phyloP scores from a whole-genome alignment of 2,797 vertebrate species.

The Rhynchotus rufescens region DNA sequence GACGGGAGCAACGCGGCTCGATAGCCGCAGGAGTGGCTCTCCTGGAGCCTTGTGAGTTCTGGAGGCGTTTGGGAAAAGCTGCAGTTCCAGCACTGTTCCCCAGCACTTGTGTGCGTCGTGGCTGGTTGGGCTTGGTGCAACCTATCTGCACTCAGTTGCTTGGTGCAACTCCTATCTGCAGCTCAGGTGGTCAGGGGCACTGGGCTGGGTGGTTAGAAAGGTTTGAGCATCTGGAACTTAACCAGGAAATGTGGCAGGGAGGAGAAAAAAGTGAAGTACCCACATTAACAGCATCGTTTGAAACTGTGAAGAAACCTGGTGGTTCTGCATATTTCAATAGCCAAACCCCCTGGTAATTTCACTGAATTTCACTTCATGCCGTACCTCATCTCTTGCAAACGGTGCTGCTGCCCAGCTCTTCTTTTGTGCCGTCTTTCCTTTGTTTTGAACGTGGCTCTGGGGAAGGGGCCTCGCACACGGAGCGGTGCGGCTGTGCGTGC shows the following conservation, averaged over 20 bases:
- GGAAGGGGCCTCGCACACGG: neutral
- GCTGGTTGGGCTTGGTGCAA: neutral
- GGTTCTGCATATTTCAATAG: neutral
- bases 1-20: neutral
- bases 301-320: neutral
- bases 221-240: neutral
- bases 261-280: neutral
- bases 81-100: neutral
- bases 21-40: neutral
- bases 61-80: neutral
- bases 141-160: accelerated
- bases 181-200: too few species aligned
- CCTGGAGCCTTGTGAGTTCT: neutral
- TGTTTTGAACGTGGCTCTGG: neutral
- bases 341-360: neutral
- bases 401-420: neutral
- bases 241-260: neutral
- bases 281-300: neutral
- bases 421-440: neutral
- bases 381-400: neutral
- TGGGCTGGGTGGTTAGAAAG: neutral
- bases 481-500: neutral
- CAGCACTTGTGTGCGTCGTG: neutral
- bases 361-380: neutral
- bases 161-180: accelerated